These are phyloP conservation scores for Amiota minor DNA, from an alignment of 2,888 invertebrate genomes.

Conservation along the genomic window DNA sequence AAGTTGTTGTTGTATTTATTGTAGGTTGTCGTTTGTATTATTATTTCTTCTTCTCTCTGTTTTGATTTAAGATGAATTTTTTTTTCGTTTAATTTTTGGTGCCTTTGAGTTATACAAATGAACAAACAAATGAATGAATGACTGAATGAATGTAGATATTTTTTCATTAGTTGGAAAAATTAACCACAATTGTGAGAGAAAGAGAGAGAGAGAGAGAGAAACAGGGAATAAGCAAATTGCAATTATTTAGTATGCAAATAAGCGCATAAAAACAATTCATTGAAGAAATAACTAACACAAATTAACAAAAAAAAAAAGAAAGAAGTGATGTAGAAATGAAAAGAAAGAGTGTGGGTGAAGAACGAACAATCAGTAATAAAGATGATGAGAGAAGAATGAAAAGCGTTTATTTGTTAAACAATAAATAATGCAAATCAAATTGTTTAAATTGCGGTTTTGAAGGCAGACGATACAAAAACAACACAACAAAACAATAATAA, in stretches of 20 bases:
- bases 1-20: not conserved
- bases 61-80: not conserved
- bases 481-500: not conserved
- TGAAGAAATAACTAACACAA: constrained; percentile 45
- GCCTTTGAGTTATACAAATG: not conserved
- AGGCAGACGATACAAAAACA: constrained; percentile 3
- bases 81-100: constrained; percentile 3
- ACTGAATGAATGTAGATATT: too few relatives aligned
- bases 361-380: constrained; percentile 41
- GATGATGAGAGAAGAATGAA: constrained; percentile 27
- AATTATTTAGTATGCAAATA: constrained; percentile 65
- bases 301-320: not conserved
- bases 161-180: not conserved
- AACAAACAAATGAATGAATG: too few relatives aligned
- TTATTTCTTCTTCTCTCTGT: constrained; percentile 5
- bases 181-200: constrained; percentile 16
- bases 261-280: constrained; percentile 64
- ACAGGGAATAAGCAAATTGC: constrained; percentile 33
- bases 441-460: constrained; percentile 25
- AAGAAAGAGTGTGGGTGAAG: not conserved
- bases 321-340: constrained; percentile 49
- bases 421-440: constrained; percentile 38
- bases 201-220: constrained; percentile 13
- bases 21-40: constrained; percentile 18
- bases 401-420: constrained; percentile 32